Conservation (phyloP, 2,797 vertebrate species). For the Sitta carolinensis region DNA sequence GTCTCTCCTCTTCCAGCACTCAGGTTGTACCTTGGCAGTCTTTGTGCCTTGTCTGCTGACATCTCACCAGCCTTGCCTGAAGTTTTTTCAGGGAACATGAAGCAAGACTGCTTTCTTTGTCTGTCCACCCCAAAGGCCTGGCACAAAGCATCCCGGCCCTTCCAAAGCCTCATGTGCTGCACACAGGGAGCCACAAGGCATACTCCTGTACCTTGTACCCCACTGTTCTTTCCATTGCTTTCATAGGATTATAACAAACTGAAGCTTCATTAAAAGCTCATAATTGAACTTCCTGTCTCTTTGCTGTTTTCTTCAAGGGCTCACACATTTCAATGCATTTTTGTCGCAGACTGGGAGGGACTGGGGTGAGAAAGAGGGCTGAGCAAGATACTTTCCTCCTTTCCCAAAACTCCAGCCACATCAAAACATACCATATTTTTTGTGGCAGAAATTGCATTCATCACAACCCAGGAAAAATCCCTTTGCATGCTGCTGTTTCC, state of each 20-base stretch:
- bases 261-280: background rate
- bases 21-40: background rate
- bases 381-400: background rate
- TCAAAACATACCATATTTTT: background rate
- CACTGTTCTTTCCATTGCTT: background rate
- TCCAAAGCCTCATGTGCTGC: background rate
- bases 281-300: background rate
- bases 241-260: background rate
- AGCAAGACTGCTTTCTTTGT: background rate
- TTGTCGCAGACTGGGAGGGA: background rate
- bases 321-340: background rate
- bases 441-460: background rate
- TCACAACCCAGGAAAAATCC: background rate
- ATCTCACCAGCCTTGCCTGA: background rate
- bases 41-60: background rate
- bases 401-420: background rate
- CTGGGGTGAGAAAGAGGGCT: background rate
- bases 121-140: background rate
- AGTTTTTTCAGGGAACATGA: background rate
- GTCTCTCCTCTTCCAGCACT: background rate
- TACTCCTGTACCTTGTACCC: background rate
- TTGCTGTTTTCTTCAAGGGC: background rate
- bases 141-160: background rate
- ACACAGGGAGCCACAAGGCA: background rate
- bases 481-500: background rate